These are phyloP conservation scores for Cerceris ruficornis DNA, from an alignment of 2,888 invertebrate genomes.

Conservation along the genomic window DNA sequence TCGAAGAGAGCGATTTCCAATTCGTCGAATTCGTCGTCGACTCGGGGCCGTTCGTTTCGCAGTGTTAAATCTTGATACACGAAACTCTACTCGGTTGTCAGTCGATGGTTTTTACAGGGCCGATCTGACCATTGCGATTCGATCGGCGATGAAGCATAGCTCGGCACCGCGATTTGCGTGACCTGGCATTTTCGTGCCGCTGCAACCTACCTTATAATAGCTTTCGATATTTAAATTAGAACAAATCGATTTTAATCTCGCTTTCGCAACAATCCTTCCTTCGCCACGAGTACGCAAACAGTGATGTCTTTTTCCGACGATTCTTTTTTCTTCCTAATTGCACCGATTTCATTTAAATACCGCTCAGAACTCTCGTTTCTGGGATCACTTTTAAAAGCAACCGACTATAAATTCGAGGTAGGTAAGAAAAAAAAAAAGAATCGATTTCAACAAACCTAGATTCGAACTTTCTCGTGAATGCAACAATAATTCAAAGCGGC, in stretches of 20 bases:
- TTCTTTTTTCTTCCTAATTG: neutral
- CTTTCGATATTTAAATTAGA: constrained; percentile 14
- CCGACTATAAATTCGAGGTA: too few relatives aligned
- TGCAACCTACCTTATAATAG: neutral
- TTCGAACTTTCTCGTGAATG: too few relatives aligned
- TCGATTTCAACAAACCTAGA: neutral
- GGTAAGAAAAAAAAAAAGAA: neutral
- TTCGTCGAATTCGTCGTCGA: neutral
- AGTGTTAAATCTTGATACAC: neutral
- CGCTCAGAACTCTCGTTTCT: too few relatives aligned
- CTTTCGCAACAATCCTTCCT: neutral
- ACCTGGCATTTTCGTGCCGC: neutral
- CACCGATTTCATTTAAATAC: neutral
- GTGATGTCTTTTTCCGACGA: neutral
- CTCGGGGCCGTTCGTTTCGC: neutral
- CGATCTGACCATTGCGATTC: neutral
- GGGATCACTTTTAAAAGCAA: too few relatives aligned
- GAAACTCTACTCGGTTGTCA: neutral
- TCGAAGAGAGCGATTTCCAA: too few relatives aligned
- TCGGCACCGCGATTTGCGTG: neutral
- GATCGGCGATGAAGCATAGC: constrained; percentile 7
- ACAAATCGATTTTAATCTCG: constrained; percentile 4
- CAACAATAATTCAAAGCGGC: too few relatives aligned
- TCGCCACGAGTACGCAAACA: too few relatives aligned
- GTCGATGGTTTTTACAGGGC: neutral